These are phyloP conservation scores for Atrichornis clamosus DNA, from an alignment of 2,113 vertebrate species.

Conservation along the genomic window DNA sequence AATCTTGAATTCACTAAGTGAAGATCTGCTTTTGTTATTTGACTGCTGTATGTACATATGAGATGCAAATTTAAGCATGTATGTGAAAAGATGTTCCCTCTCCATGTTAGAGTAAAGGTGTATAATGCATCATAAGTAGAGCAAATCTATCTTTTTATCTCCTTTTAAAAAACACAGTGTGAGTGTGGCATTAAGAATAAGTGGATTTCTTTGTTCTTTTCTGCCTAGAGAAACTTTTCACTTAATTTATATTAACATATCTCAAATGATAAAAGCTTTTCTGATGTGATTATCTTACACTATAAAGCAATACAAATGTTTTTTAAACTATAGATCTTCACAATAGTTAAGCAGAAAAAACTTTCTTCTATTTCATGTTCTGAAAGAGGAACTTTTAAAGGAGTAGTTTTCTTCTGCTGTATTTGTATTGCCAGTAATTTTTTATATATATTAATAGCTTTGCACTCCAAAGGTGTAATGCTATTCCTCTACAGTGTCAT, in stretches of 20 bases:
- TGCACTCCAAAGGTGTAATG: neutral
- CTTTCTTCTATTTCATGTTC: neutral
- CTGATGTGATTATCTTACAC: neutral
- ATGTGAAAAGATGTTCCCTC: neutral
- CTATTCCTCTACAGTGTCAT: neutral
- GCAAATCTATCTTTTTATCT: neutral
- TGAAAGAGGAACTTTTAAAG: neutral
- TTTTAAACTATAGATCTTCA: neutral
- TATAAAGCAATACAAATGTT: neutral
- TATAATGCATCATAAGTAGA: neutral
- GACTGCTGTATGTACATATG: neutral
- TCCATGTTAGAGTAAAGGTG: neutral
- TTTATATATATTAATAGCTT: neutral
- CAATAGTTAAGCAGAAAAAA: neutral
- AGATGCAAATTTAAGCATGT: neutral
- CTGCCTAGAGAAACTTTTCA: neutral
- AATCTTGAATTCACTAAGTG: neutral
- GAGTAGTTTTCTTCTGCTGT: neutral
- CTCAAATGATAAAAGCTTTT: neutral
- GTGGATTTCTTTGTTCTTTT: neutral
- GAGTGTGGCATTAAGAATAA: neutral
- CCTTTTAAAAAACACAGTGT: neutral
- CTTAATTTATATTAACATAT: neutral
- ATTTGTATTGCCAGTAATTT: neutral
- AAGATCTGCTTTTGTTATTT: neutral